Evolutionary conservation across 2,113 vertebrate genomes (phyloP).

Genomic region (Cheilinus undulatus): DNA sequence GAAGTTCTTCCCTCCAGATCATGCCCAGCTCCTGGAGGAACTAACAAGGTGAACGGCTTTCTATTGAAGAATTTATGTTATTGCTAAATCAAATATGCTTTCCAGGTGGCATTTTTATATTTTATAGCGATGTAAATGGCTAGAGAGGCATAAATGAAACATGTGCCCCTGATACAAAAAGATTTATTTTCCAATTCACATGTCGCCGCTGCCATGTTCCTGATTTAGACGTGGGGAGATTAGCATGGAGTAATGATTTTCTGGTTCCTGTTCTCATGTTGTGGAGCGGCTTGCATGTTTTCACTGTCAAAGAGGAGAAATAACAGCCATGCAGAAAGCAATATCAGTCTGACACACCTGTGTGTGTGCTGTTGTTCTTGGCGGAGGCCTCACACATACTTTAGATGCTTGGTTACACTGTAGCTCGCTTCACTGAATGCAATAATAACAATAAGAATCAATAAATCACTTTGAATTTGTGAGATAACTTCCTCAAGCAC

Average conservation of each 20-base stretch:
- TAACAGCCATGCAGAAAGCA: not conserved
- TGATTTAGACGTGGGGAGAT: conserved; percentile 56
- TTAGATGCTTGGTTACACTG: not conserved
- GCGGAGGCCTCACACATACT: not conserved
- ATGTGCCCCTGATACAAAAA: conserved; percentile 11
- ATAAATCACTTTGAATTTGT: too few relatives aligned
- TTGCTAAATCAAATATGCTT: conserved; percentile 1
- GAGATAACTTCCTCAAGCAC: too few relatives aligned
- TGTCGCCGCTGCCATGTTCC: conserved; percentile 59
- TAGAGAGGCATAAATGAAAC: conserved; percentile 44
- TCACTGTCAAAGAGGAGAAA: conserved; percentile 16
- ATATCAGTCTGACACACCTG: not conserved
- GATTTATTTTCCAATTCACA: conserved; percentile 46
- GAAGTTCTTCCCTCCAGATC: conserved; percentile 98
- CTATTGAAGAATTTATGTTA: not conserved
- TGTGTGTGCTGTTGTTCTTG: not conserved
- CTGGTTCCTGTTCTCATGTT: conserved; percentile 35
- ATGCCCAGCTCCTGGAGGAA: conserved; percentile 95
- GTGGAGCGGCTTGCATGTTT: conserved; percentile 24
- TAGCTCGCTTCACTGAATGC: not conserved
- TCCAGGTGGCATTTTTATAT: conserved; percentile 11
- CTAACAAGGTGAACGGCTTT: conserved; percentile 90
- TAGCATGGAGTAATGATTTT: conserved; percentile 59
- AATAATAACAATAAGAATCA: too few relatives aligned
- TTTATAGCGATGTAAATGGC: conserved; percentile 5